Percentiles rank a stretch among this genome's conserved stretches.
Conservation (phyloP, 2,113 vertebrate species). For the Emydura subglobosa region DNA sequence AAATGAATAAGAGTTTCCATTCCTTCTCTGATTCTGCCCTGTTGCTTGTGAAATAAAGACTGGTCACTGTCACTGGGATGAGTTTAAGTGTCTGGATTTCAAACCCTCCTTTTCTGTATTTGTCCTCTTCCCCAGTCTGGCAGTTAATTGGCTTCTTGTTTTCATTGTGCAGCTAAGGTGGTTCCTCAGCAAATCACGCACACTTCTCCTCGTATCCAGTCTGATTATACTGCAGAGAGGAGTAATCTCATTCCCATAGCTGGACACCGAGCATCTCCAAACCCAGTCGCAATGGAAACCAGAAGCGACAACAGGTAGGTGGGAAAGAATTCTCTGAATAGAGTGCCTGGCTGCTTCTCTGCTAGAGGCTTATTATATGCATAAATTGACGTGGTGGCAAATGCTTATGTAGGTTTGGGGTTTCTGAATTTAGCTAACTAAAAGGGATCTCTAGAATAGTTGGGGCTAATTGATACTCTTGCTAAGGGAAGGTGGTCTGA, state of each 20-base stretch:
- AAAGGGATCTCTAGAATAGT: neutral
- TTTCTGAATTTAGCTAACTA: neutral
- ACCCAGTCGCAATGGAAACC: conserved; percentile 95
- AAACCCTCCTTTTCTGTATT: neutral
- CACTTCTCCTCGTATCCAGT: conserved; percentile 94
- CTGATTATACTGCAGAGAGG: conserved; percentile 93
- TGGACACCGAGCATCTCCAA: conserved; percentile 94
- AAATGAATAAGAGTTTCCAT: neutral
- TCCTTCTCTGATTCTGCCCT: neutral
- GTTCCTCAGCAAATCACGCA: conserved; percentile 97
- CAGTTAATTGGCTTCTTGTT: neutral
- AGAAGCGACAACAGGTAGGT: conserved; percentile 94
- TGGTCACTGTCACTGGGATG: neutral
- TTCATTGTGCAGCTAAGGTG: conserved; percentile 89
- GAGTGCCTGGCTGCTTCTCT: neutral
- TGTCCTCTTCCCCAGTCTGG: neutral
- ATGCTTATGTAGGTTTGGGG: accelerated
- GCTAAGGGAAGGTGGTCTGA: neutral
- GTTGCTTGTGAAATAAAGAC: neutral
- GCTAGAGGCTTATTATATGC: accelerated
- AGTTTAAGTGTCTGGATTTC: neutral
- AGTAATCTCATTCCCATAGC: conserved; percentile 93
- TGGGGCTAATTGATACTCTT: neutral
- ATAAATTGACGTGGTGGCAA: neutral
- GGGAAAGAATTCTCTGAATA: neutral